A percentile compares a stretch with the other conserved stretches of the same genome.
phyloP scores from a whole-genome alignment of 2,888 invertebrate genomes.

The Agrotis segetum region DNA sequence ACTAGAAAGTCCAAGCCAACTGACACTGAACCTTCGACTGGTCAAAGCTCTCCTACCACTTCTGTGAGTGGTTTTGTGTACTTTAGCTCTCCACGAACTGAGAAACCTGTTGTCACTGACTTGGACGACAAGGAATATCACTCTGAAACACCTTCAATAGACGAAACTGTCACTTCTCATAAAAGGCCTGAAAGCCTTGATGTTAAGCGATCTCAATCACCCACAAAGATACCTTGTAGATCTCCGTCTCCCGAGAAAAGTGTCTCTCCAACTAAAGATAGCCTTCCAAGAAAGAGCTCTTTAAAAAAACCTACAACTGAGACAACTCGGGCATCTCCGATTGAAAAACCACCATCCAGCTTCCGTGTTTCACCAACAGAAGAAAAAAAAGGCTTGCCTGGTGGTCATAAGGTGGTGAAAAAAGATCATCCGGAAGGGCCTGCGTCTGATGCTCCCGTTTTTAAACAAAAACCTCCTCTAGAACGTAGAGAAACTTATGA shows the following conservation, averaged over 20 bases:
- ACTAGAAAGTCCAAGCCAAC: constrained; percentile 81
- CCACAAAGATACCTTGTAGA: constrained; percentile 84
- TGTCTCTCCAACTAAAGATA: constrained; percentile 76
- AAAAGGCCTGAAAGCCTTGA: constrained; percentile 72
- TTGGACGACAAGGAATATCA: constrained; percentile 78
- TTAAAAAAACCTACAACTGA: constrained; percentile 83
- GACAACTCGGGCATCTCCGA: constrained; percentile 73
- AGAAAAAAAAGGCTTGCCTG: constrained; percentile 72
- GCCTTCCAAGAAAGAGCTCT: constrained; percentile 86
- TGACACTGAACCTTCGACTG: constrained; percentile 83
- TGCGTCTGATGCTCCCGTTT: constrained; percentile 68
- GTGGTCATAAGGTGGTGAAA: constrained; percentile 74
- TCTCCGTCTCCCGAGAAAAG: constrained; percentile 84
- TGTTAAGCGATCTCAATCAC: constrained; percentile 76
- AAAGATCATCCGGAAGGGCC: constrained; percentile 76
- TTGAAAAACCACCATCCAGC: constrained; percentile 85
- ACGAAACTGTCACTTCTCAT: constrained; percentile 59
- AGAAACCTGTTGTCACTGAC: constrained; percentile 80
- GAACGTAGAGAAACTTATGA: constrained; percentile 94
- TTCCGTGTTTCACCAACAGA: constrained; percentile 83
- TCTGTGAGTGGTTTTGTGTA: constrained; percentile 90
- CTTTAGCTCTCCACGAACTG: constrained; percentile 78
- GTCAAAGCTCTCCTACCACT: constrained; percentile 90
- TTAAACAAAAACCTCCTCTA: constrained; percentile 90
- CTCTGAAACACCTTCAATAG: constrained; percentile 66